Evolutionary conservation across 2,888 invertebrate species (phyloP), one percentile per base, ranked within the genome.

Genomic region (Drosophila conformis): DNA sequence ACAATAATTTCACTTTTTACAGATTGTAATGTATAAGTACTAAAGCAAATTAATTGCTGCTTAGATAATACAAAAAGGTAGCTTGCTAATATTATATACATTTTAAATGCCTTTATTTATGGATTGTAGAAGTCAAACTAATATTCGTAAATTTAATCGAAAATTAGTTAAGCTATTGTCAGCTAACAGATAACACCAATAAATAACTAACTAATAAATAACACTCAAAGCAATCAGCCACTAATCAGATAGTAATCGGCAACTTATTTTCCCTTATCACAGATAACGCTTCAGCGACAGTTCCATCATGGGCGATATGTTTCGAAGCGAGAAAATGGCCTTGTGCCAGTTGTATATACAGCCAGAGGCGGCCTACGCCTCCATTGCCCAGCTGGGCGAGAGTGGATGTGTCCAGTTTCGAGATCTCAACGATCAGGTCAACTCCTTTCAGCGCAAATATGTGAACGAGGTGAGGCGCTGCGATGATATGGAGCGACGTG

Each of bases 341-440:
- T 94, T 98, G 89, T 97, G 97, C 95, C 99, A 99, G 94, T 95
- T 99, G 93, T 99, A 98, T 94, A 96, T 99, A 88, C 98, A 99
- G 93, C 97, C 98, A 27, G 99, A 99, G 94, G 97, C 98, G 38
- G 98, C 98, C 0, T 99, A 99, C 94, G 96, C 96, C 83, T 97
- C 98, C 80, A 96, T 99, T 73, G 98, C 98, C 3, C 98, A 99
- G 94, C 94, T 99, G 73, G 99, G 99, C 63, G 98, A 99, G 94
- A 96, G 97, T 40, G 99, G 98, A 78, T 95, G 97, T 69, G 98
- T 98, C 53, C 98, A 99, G 94, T 99, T 99, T 93, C 95, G 98
- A 94, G 98, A 99, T 94, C 98, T 98, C 69, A 97, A 97, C 91
- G 95, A 94, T 64, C 95, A 96, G 68, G 95, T 97, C 10, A 97